Evolutionary conservation across 2,888 invertebrate genomes (phyloP), one percentile per base, ranked within the genome.

Genomic region (Anoplius nigerrimus): DNA sequence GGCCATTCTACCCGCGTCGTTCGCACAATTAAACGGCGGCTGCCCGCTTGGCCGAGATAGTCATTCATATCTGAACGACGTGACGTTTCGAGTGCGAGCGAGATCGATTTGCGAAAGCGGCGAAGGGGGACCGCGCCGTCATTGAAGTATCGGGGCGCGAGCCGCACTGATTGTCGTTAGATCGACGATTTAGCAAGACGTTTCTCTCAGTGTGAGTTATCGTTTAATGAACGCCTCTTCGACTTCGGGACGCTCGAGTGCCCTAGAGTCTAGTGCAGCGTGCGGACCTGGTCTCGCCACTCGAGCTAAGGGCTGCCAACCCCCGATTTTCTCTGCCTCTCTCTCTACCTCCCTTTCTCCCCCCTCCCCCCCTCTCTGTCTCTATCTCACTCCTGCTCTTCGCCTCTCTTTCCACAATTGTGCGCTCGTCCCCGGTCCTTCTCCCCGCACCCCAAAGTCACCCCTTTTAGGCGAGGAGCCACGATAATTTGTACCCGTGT

Each of bases 181-280:
- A 79, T 78, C 74, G 79, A 78, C 79, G 72, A 76, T 79, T 79
- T 79, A 78, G 79, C 79, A 73, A 76, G 78, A 80, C 72, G 71
- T 78, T 78, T 78, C 78, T 80, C 66, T 59, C 74, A 80, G 78
- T 80, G 78, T 77, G 82, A 85, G 82, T 86, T 86, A 86, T 84
- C 81, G 81, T 83, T 87, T 86, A 85, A 88, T 84, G 86, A 87
- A 86, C 82, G 80, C 78, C 82, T 78, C 83, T 81, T 75, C 72
- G 77, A 74, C 74, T 78, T 75, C 72, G 79, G 77, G 72, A 68
- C 71, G 78, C 63, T 83, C 69, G 69, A 83, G 84, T 72, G 77
- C 83, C 76, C 83, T 83, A 82, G 79, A 84, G 77, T 83, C 78
- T 82, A 85, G 79, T 84, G 79, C 76, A 81, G 70, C 73, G 77